A percentile compares a stretch with the other conserved stretches of the same genome.
Evolutionary conservation across 2,113 vertebrate species (phyloP).

Genomic region (Bufo bufo): DNA sequence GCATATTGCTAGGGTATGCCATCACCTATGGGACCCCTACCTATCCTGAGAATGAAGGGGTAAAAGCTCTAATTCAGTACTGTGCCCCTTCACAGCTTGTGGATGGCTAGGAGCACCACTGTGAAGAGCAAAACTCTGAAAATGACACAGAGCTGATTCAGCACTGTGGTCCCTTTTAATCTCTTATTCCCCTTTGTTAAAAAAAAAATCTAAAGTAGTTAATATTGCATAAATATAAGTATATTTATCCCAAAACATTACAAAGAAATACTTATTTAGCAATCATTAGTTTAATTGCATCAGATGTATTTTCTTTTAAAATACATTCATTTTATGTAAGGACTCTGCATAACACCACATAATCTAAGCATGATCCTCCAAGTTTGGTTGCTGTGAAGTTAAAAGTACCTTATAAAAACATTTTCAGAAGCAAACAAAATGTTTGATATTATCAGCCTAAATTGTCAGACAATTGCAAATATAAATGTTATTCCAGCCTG

Average conservation of each 20-base stretch:
- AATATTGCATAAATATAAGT: too few relatives aligned
- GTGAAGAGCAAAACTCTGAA: too few relatives aligned
- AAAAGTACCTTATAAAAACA: conserved; percentile 62
- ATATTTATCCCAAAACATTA: background rate
- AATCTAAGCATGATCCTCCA: conserved; percentile 50
- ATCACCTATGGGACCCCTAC: too few relatives aligned
- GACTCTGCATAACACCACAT: background rate
- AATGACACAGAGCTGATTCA: too few relatives aligned
- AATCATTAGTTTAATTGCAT: background rate
- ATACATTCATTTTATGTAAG: conserved; percentile 16
- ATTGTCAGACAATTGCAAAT: conserved; percentile 62
- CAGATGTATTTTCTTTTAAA: background rate
- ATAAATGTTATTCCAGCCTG: conserved; percentile 63
- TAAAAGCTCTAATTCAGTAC: too few relatives aligned
- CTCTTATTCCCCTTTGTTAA: too few relatives aligned
- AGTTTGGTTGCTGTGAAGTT: conserved; percentile 62
- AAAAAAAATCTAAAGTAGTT: too few relatives aligned
- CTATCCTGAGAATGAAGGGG: too few relatives aligned
- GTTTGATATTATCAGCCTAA: conserved; percentile 70
- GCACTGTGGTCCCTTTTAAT: too few relatives aligned
- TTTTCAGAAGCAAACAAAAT: conserved; percentile 63
- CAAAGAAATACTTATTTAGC: background rate
- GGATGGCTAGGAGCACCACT: too few relatives aligned
- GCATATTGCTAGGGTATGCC: too few relatives aligned
- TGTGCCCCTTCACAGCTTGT: too few relatives aligned